Conservation (phyloP, 1,140 invertebrate genomes). For the Heliconius eleuchia region DNA sequence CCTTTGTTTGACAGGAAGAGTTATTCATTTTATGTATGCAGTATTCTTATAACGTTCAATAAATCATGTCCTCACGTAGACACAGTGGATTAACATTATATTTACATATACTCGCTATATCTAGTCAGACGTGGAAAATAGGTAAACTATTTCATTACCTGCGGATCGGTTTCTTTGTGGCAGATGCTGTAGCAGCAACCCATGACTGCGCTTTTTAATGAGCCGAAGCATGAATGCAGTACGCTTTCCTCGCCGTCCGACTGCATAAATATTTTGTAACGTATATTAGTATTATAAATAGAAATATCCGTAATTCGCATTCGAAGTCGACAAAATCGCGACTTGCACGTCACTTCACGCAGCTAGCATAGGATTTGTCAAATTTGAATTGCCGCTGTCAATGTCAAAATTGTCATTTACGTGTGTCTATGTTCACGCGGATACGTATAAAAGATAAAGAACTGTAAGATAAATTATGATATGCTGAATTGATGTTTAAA, state of each 20-base stretch:
- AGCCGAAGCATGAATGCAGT: slow-evolving; percentile 76
- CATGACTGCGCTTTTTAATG: slow-evolving; percentile 75
- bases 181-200: slow-evolving; percentile 83
- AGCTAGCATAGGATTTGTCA: slow-evolving; percentile 18
- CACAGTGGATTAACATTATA: slow-evolving; percentile 22
- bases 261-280: slow-evolving; percentile 77
- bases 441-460: no score
- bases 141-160: slow-evolving; percentile 63
- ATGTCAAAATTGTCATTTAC: slow-evolving; percentile 9
- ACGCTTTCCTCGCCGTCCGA: slow-evolving; percentile 66
- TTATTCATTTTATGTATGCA: slow-evolving; percentile 10
- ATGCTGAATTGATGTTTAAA: no score
- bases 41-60: background rate
- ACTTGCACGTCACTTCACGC: slow-evolving; percentile 44
- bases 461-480: no score
- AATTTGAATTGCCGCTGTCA: slow-evolving; percentile 24
- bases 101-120: slow-evolving; percentile 20
- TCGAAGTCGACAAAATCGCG: slow-evolving; percentile 45
- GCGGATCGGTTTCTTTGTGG: slow-evolving; percentile 82
- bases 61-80: background rate
- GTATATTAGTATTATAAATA: slow-evolving; percentile 68
- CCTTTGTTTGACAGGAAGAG: slow-evolving; percentile 25
- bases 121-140: slow-evolving; percentile 36
- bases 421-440: no score
- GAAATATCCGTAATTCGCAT: slow-evolving; percentile 65